Conservation (phyloP, 2,113 vertebrate species). For the Arizona elegans region DNA sequence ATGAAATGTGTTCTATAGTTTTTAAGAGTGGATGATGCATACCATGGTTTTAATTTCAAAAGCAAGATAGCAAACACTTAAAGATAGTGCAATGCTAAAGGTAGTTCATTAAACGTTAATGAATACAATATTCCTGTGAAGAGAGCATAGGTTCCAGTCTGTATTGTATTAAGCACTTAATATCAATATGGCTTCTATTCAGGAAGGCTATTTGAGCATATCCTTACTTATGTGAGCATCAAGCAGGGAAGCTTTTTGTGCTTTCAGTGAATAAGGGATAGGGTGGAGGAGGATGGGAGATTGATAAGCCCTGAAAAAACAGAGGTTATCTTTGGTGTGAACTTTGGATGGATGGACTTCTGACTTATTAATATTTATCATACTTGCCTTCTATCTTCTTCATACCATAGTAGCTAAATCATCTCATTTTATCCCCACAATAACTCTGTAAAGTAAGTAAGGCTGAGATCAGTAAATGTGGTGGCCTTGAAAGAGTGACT, state of each 20-base stretch:
- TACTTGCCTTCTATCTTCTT: not conserved
- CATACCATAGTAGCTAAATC: not conserved
- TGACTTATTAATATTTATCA: not conserved
- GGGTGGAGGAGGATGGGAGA: slow-evolving; percentile 15
- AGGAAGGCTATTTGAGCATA: slow-evolving; percentile 51
- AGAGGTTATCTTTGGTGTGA: not conserved
- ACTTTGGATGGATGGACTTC: not conserved
- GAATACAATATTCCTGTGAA: slow-evolving; percentile 52
- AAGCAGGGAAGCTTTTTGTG: slow-evolving; percentile 36
- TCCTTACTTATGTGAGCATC: slow-evolving; percentile 28
- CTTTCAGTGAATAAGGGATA: slow-evolving; percentile 40
- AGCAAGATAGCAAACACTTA: slow-evolving; percentile 17
- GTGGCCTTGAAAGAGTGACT: not conserved
- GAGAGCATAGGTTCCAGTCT: slow-evolving; percentile 44
- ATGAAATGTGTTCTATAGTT: slow-evolving; percentile 44
- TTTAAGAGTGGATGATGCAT: slow-evolving; percentile 38
- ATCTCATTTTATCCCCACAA: not conserved
- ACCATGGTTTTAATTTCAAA: slow-evolving; percentile 24
- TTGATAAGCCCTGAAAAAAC: slow-evolving; percentile 42
- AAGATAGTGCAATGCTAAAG: slow-evolving; percentile 36
- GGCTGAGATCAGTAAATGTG: not conserved
- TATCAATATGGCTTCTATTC: slow-evolving; percentile 40
- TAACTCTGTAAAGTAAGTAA: not conserved
- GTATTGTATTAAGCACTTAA: slow-evolving; percentile 53
- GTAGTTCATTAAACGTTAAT: slow-evolving; percentile 61